Base-by-base conservation (phyloP, 2,113 vertebrate genomes). In the Brachionichthys hirsutus region DNA sequence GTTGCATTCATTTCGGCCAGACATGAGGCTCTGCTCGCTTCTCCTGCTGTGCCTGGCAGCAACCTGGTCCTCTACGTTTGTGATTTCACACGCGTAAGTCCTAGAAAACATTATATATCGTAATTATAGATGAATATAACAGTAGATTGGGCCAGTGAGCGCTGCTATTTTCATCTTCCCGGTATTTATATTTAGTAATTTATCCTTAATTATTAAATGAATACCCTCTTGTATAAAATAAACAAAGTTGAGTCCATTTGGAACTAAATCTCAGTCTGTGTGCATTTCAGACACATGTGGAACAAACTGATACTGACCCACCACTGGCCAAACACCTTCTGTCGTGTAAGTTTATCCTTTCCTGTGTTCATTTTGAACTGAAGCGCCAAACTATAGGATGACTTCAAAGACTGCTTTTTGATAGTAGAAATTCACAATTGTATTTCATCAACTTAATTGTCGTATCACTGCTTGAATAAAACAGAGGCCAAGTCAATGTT, bases 311-410 rank as follows among this genome's bases (percentile, higher is more conserved):
- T 89, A 64, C 66, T 93, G 70, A 93, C 90, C 57, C 91, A 92
- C 40, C 90, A 92, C 54, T 93, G 92, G 92, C 92, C 92, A 24
- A 52, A 2, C 35, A 92, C 91, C 12, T 91, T 92, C 75, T 93
- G 92, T 46, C 58, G 2, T 18, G 92, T 92, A 70, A 81, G 90
- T 14, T 52, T 7, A 16, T 14, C 44, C 51, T 47, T 0, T 16
- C 17, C 1, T 45, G 18, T 10, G 2, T 35, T 5, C 14, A 40
- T 24, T 13, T 12, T 9, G 12, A 12, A 12, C 12, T 38, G 36
- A 38, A 38, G 10, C 12, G 15, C n/a, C 12, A 10, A 9, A 20
- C 49, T 5, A 18, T 46, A 14, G 6, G 20, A 11, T 9, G 8
- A 1, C 12, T 5, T 44, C 12, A n/a, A 5, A 30, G 9, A 45